These are phyloP conservation scores for Cercocebus atys DNA, from an alignment of 2,113 vertebrate species.

Conservation along the genomic window DNA sequence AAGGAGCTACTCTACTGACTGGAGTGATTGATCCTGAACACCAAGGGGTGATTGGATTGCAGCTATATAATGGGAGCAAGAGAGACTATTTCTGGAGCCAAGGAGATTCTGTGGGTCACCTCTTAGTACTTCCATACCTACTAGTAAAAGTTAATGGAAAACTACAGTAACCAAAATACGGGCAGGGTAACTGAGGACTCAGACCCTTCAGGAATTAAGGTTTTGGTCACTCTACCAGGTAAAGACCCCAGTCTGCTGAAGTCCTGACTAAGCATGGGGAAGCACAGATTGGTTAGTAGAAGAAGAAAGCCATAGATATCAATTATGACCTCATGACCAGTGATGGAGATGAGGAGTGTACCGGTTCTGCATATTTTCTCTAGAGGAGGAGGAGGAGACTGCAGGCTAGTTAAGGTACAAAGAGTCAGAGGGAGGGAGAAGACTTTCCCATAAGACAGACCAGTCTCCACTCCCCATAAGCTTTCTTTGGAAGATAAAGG, in stretches of 20 bases:
- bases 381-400: not conserved
- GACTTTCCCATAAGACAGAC: not conserved
- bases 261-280: not conserved
- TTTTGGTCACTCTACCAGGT: not conserved
- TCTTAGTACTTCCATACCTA: not conserved
- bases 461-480: not conserved
- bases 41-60: not conserved
- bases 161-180: not conserved
- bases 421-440: not conserved
- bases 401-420: not conserved
- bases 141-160: not conserved
- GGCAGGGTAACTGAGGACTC: not conserved
- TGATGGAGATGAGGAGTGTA: not conserved
- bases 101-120: not conserved
- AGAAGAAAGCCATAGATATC: not conserved
- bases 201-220: not conserved
- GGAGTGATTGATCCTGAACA: not conserved
- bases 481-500: not conserved
- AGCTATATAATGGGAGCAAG: not conserved
- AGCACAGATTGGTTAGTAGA: not conserved
- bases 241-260: not conserved
- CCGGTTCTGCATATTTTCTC: not conserved
- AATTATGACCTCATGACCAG: not conserved
- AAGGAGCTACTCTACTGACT: not conserved
- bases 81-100: not conserved